Conservation (phyloP, 2,797 vertebrate genomes). For the Hemibagrus guttatus region DNA sequence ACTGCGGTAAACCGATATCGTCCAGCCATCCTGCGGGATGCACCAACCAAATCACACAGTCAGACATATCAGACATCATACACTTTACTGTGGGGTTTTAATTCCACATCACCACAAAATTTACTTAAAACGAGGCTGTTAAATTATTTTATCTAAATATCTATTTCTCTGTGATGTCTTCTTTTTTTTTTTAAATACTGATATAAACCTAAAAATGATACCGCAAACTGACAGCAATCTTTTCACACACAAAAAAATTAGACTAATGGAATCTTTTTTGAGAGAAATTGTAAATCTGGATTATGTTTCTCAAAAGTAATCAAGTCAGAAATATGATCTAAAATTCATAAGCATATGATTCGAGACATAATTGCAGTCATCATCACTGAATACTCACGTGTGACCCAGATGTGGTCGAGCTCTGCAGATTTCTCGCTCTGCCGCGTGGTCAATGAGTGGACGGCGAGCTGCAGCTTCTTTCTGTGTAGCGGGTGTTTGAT, state of each 20-base stretch:
- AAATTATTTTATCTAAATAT: neutral
- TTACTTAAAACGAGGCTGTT: no score
- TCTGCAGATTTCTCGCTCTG: slow-evolving; percentile 86
- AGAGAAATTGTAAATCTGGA: neutral
- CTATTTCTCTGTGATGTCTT: neutral
- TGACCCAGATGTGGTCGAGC: slow-evolving; percentile 94
- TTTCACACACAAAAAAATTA: neutral
- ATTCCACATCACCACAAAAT: neutral
- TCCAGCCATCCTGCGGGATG: slow-evolving; percentile 88
- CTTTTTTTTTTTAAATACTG: neutral
- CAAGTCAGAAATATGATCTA: neutral
- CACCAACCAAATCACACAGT: neutral
- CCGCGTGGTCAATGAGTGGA: slow-evolving; percentile 81
- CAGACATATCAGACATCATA: neutral
- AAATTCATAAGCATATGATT: no score
- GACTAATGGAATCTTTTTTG: no score
- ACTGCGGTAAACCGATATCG: slow-evolving; percentile 97
- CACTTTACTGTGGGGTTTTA: neutral
- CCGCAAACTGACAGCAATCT: neutral
- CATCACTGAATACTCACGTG: slow-evolving; percentile 79
- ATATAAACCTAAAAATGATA: neutral
- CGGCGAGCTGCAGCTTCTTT: slow-evolving; percentile 91
- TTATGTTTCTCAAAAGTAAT: neutral
- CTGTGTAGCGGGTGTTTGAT: slow-evolving; percentile 93
- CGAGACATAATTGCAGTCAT: neutral